These are phyloP conservation scores for Potamarius usumacintae DNA, from an alignment of 2,113 vertebrate genomes.

Conservation along the genomic window DNA sequence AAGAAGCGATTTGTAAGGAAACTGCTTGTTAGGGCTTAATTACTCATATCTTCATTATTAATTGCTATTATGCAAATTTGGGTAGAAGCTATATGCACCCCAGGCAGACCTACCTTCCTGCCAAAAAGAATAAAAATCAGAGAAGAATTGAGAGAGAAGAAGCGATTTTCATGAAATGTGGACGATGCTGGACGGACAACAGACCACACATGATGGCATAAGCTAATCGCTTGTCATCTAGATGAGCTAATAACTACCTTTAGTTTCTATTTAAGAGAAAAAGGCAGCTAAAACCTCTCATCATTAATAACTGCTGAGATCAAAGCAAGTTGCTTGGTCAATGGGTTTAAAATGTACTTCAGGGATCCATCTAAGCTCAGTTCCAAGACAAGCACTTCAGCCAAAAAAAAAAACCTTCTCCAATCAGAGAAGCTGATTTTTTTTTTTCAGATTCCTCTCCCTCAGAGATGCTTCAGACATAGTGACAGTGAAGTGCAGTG, in stretches of 20 bases:
- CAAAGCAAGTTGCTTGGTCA: conserved; percentile 25
- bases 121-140: too few species aligned
- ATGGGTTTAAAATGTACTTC: conserved; percentile 1
- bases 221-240: too few species aligned
- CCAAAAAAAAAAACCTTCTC: not conserved
- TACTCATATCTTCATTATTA: too few species aligned
- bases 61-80: too few species aligned
- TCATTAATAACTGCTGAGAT: conserved; percentile 19
- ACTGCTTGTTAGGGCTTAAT: too few species aligned
- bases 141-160: too few species aligned
- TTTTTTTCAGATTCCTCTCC: not conserved
- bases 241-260: not conserved
- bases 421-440: not conserved
- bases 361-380: not conserved
- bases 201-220: too few species aligned
- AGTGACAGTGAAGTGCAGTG: not conserved
- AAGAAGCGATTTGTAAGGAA: too few species aligned
- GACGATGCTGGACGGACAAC: too few species aligned
- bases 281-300: not conserved
- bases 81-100: too few species aligned
- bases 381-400: not conserved
- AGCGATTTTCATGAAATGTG: too few species aligned
- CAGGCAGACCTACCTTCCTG: too few species aligned
- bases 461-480: not conserved
- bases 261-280: not conserved